These are phyloP conservation scores for Drosophila seguyi DNA, from an alignment of 1,140 invertebrate species.

Conservation along the genomic window DNA sequence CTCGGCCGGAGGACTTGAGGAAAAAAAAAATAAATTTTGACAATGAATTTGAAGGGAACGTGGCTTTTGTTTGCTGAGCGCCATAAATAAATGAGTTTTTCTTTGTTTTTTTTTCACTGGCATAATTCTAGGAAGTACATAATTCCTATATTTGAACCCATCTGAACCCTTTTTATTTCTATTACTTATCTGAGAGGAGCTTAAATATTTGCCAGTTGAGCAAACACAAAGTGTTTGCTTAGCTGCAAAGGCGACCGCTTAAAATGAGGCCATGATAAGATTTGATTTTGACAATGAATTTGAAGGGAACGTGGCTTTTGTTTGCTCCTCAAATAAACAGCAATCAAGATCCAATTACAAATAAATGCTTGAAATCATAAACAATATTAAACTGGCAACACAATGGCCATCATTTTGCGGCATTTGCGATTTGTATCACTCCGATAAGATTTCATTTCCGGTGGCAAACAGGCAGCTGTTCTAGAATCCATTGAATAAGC, in stretches of 20 bases:
- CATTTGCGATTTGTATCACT: slow-evolving; percentile 23
- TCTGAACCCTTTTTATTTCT: slow-evolving; percentile 15
- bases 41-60: neutral
- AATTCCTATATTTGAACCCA: neutral
- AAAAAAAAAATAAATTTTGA: neutral
- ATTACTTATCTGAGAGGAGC: slow-evolving; percentile 11
- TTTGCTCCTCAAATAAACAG: slow-evolving; percentile 6
- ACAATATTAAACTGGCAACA: slow-evolving; percentile 38
- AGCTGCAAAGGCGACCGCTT: slow-evolving; percentile 39
- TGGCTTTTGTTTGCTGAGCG: slow-evolving; percentile 1
- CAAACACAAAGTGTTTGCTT: slow-evolving; percentile 53
- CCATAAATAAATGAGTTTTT: slow-evolving; percentile 26
- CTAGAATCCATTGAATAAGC: neutral
- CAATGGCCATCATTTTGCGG: slow-evolving; percentile 52
- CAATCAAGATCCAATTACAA: slow-evolving; percentile 59
- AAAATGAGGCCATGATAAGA: slow-evolving; percentile 49
- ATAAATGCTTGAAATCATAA: slow-evolving; percentile 42
- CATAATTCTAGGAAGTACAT: slow-evolving; percentile 2
- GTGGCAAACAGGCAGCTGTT: slow-evolving; percentile 18
- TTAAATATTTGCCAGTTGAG: slow-evolving; percentile 38
- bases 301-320: neutral
- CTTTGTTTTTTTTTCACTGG: neutral
- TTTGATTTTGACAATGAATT: slow-evolving; percentile 13
- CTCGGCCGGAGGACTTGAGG: neutral
- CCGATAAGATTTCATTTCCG: slow-evolving; percentile 56